phyloP scores from a whole-genome alignment of 2,888 invertebrate species.

The Zaprionus bogoriensis region DNA sequence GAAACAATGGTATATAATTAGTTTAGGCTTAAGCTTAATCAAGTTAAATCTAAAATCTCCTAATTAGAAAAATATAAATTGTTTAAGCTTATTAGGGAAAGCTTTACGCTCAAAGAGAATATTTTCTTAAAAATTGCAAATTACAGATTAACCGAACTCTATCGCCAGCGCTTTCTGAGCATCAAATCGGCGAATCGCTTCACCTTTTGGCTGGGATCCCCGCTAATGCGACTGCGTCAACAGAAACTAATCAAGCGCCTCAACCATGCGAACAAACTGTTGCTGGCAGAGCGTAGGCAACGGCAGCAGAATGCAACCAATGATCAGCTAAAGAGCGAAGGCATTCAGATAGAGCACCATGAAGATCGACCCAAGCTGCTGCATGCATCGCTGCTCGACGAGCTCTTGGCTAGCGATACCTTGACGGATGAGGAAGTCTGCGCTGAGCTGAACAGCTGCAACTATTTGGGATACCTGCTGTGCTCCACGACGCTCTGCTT shows the following conservation, averaged over 20 bases:
- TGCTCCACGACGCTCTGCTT: conserved; percentile 57
- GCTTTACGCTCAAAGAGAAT: too few species aligned
- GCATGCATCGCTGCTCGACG: conserved; percentile 47
- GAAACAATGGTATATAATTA: too few species aligned
- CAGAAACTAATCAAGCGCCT: conserved; percentile 36
- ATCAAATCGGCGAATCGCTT: conserved; percentile 48
- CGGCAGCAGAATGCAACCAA: too few species aligned
- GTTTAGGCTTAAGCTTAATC: too few species aligned
- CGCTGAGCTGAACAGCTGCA: conserved; percentile 56
- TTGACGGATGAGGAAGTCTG: conserved; percentile 39
- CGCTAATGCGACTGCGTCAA: conserved; percentile 41
- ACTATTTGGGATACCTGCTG: conserved; percentile 53
- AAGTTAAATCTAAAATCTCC: too few species aligned
- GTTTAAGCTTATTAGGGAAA: too few species aligned
- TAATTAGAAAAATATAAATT: too few species aligned
- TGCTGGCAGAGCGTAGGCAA: conserved; percentile 23
- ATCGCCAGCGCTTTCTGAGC: conserved; percentile 54
- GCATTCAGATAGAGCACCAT: conserved; percentile 21
- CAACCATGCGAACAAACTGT: conserved; percentile 37
- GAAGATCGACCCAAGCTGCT: background rate
- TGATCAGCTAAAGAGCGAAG: background rate
- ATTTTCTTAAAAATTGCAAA: too few species aligned
- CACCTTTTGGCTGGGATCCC: conserved; percentile 39
- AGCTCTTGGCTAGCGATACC: conserved; percentile 16
- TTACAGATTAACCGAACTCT: conserved; percentile 46